Evolutionary conservation across 2,888 invertebrate genomes (phyloP).

Genomic region (Thera obeliscata): DNA sequence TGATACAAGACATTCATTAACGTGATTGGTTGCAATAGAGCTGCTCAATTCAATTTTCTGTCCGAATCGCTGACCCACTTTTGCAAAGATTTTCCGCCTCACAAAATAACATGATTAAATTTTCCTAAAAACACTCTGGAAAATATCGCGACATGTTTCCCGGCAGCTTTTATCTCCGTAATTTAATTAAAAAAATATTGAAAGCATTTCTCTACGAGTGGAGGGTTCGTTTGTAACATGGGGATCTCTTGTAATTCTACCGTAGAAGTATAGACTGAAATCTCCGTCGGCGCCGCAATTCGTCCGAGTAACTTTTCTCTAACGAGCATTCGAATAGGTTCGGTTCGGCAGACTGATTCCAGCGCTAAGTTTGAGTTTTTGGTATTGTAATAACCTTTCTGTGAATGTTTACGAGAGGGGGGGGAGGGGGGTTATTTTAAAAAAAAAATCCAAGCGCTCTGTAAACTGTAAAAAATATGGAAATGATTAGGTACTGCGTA

Average conservation of each 20-base stretch:
- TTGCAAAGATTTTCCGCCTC: conserved; percentile 32
- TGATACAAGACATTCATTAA: conserved; percentile 14
- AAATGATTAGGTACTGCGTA: no score
- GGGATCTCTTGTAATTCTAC: conserved; percentile 53
- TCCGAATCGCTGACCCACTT: conserved; percentile 26
- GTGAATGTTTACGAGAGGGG: no score
- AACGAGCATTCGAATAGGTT: conserved; percentile 18
- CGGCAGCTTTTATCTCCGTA: conserved; percentile 48
- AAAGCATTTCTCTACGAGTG: conserved; percentile 55
- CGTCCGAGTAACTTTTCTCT: conserved; percentile 48
- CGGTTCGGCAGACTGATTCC: conserved; percentile 16
- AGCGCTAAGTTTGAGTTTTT: neutral
- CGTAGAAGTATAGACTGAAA: conserved; percentile 46
- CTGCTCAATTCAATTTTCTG: conserved; percentile 6
- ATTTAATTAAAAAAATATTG: conserved; percentile 67
- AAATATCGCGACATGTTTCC: conserved; percentile 47
- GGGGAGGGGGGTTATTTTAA: no score
- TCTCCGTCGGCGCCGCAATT: conserved; percentile 54
- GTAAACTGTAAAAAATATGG: no score
- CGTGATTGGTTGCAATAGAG: conserved; percentile 14
- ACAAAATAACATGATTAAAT: conserved; percentile 41
- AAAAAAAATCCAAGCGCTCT: no score
- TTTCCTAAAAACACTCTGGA: conserved; percentile 37
- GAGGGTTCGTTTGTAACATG: conserved; percentile 62
- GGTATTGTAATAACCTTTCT: no score